These are phyloP conservation scores for Spheniscus mendiculus DNA, from an alignment of 2,113 vertebrate species.

Conservation along the genomic window DNA sequence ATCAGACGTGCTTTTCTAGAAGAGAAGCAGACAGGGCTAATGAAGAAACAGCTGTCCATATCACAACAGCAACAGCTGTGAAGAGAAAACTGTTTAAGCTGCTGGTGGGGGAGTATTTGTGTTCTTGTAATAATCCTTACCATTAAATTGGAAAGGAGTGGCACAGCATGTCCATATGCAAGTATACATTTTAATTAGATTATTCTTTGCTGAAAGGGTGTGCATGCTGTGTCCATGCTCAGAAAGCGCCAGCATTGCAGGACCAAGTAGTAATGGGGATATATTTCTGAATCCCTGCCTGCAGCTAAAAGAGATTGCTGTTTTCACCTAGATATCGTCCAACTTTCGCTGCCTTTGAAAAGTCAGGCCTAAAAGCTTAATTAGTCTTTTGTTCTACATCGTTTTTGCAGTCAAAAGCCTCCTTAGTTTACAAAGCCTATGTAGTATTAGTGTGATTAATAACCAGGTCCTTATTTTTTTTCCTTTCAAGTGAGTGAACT, in stretches of 20 bases:
- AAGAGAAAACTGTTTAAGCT: neutral
- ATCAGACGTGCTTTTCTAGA: neutral
- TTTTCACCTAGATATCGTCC: neutral
- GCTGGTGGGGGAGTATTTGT: neutral
- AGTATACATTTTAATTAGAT: slow-evolving; percentile 40
- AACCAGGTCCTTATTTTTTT: slow-evolving; percentile 53
- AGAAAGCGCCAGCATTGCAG: neutral
- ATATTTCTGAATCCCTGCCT: neutral
- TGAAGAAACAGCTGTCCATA: neutral
- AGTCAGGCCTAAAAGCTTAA: neutral
- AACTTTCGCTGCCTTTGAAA: slow-evolving; percentile 13
- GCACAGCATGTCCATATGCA: neutral
- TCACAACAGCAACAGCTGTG: neutral
- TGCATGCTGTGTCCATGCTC: neutral
- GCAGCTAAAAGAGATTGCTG: neutral
- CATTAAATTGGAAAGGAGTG: neutral
- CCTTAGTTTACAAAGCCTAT: slow-evolving; percentile 41
- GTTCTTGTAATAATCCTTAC: neutral
- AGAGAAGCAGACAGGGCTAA: neutral
- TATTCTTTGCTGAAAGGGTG: neutral
- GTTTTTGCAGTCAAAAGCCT: slow-evolving; percentile 37
- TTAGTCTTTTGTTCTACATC: slow-evolving; percentile 46
- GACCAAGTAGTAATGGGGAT: neutral
- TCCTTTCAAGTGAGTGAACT: slow-evolving; percentile 46
- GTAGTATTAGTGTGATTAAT: slow-evolving; percentile 68